Evolutionary conservation across 2,113 vertebrate species (phyloP), one percentile per base, ranked within the genome.

Genomic region (Poeciliopsis occidentalis): DNA sequence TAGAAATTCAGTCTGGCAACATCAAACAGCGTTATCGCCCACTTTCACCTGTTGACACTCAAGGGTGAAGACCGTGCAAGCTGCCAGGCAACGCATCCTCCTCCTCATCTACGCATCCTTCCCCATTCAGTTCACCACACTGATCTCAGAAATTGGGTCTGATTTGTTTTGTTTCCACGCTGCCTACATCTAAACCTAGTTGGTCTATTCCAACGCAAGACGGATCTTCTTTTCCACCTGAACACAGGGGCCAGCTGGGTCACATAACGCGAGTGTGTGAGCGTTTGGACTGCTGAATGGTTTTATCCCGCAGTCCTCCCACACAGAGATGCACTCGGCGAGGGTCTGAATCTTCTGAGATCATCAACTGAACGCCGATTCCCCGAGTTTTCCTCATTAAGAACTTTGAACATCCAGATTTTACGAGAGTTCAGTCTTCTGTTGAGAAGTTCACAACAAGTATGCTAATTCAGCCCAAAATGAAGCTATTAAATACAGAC

Each of bases 41-140:
- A 90, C 91, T 93, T 93, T 97, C 95, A 97, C 96, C 97, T 97
- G 96, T 95, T 95, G 90, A 94, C 91, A 95, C 93, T 92, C 87
- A 86, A 83, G 88, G 92, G 88, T 88, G 89, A 90, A 85, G 93
- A 93, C 89, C 85, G 86, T 69, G 54, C 19, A 39, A 80, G 68
- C 76, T 65, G 71, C 75, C 27, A 31, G 62, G 76, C 80, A 66
- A 30, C 80, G 71, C 81, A 29, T 67, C 76, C 70, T 54, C 81
- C 61, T 37, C 75, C 72, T 76, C 60, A 69, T 74, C 63, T 67
- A 60, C 70, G 30, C 6, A 26, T 61, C 71, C 79, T 71, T 63
- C 64, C 17, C 67, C 64, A 31, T 61, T 66, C 71, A 39, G 63
- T 41, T 47, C 26, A n/a, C 13, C 17, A 7, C 27, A 73, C 29